Evolutionary conservation across 2,888 invertebrate genomes (phyloP).

Genomic region (Drosophila pseudotalamancana): DNA sequence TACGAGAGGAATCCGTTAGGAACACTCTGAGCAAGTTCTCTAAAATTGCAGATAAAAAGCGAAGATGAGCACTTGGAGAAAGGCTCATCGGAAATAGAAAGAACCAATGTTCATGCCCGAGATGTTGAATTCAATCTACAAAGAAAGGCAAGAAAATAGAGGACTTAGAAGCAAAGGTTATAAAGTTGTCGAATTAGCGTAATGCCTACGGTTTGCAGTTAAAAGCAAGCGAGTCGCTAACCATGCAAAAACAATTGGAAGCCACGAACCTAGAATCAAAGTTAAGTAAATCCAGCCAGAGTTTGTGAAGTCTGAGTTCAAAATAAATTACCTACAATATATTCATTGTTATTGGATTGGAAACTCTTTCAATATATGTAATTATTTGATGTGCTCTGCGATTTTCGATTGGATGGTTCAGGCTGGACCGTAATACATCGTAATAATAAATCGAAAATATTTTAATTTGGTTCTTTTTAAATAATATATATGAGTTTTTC

Average conservation of each 20-base stretch:
- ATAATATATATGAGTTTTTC: too few species aligned
- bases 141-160: neutral
- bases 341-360: constrained; percentile 2
- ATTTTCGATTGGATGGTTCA: neutral
- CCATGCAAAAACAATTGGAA: neutral
- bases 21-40: too few species aligned
- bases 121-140: too few species aligned
- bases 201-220: neutral
- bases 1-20: too few species aligned
- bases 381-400: constrained; percentile 2
- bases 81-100: too few species aligned
- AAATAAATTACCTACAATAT: neutral
- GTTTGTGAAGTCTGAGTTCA: neutral
- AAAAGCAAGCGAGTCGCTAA: neutral
- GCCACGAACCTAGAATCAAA: neutral
- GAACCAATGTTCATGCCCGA: too few species aligned
- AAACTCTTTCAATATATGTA: neutral
- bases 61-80: too few species aligned
- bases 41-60: too few species aligned
- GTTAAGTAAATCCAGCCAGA: neutral
- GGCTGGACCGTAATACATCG: constrained; percentile 39
- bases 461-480: too few species aligned
- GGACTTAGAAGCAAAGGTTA: neutral
- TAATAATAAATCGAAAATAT: too few species aligned
- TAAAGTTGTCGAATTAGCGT: neutral